Conservation (phyloP, 2,888 invertebrate species). For the Pollenia angustigena region DNA sequence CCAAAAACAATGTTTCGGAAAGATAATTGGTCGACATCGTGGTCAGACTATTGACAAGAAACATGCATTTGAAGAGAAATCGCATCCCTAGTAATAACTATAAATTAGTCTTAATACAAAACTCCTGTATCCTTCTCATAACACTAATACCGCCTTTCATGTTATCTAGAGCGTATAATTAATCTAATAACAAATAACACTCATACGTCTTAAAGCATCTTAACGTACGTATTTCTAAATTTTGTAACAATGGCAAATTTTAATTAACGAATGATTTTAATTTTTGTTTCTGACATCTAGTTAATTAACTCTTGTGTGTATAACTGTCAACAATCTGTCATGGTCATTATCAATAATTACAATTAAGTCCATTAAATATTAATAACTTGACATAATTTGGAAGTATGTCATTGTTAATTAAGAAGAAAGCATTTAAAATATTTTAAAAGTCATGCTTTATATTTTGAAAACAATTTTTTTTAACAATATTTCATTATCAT, state of each 20-base stretch:
- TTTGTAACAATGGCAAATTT: background rate
- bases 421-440: background rate
- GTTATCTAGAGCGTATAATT: conserved; percentile 27
- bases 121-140: background rate
- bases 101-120: background rate
- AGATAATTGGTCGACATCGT: no score
- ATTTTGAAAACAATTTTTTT: no score
- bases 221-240: background rate
- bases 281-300: background rate
- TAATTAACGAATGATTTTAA: conserved; percentile 1
- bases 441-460: background rate
- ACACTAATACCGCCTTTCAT: background rate
- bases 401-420: background rate
- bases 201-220: background rate
- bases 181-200: conserved; percentile 28
- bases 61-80: no score
- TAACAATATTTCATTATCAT: no score
- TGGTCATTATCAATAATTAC: conserved; percentile 10
- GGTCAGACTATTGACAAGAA: no score
- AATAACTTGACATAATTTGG: background rate
- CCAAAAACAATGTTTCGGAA: no score
- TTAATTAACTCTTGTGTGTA: background rate
- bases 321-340: background rate
- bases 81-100: no score
- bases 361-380: background rate